Evolutionary conservation across 1,140 invertebrate species (phyloP).

Genomic region (Branchinecta lynchi): DNA sequence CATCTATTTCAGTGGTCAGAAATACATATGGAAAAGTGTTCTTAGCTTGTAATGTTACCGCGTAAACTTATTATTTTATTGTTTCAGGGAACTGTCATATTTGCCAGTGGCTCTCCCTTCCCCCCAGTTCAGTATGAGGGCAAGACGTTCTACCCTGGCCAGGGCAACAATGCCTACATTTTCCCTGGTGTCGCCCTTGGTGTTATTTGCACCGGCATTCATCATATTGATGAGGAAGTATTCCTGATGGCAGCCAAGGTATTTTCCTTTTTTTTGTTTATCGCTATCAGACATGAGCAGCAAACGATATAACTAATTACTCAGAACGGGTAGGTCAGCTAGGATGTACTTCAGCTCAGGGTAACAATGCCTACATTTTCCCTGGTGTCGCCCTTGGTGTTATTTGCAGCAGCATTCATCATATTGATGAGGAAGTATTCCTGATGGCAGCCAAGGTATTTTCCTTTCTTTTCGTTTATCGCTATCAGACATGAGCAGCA

Average conservation of each 20-base stretch:
- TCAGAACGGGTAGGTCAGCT: background rate
- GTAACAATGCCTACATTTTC: conserved; percentile 95
- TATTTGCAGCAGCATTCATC: conserved; percentile 65
- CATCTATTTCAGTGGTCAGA: too few relatives aligned
- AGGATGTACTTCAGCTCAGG: conserved; percentile 39
- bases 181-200: conserved; percentile 86
- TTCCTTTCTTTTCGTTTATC: conserved; percentile 20
- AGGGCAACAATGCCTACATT: conserved; percentile 94
- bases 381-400: conserved; percentile 82
- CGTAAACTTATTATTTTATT: too few relatives aligned
- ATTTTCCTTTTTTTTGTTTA: conserved; percentile 23
- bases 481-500: conserved; percentile 16
- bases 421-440: conserved; percentile 79
- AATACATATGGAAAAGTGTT: too few relatives aligned
- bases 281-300: conserved; percentile 14
- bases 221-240: conserved; percentile 74
- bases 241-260: conserved; percentile 77
- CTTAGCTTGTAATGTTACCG: too few relatives aligned
- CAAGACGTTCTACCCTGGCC: conserved; percentile 68
- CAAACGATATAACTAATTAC: conserved; percentile 5
- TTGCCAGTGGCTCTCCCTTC: conserved; percentile 85
- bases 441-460: conserved; percentile 64
- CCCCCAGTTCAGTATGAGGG: conserved; percentile 56
- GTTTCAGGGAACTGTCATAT: conserved; percentile 64
- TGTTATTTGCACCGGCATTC: conserved; percentile 65